These are phyloP conservation scores for Mimachlamys varia DNA, from an alignment of 2,888 invertebrate genomes.

Conservation along the genomic window DNA sequence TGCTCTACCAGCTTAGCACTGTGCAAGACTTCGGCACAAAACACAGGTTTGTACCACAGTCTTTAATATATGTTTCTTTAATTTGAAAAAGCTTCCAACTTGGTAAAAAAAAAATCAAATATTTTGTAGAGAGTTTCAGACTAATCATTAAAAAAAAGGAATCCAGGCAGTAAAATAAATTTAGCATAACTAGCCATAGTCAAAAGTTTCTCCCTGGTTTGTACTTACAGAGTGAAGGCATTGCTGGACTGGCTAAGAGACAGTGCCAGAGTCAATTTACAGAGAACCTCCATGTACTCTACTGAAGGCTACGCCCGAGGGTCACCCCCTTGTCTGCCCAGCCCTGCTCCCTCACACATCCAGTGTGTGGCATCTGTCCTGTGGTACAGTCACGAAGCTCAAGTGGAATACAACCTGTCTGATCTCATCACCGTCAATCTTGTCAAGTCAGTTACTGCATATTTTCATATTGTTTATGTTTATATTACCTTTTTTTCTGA, in stretches of 20 bases:
- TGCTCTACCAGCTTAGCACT: constrained; percentile 91
- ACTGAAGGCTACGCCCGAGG: constrained; percentile 58
- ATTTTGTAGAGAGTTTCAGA: not conserved
- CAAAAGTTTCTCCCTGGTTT: not conserved
- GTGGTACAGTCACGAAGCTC: constrained; percentile 84
- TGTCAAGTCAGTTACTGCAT: constrained; percentile 84
- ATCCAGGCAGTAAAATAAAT: not conserved
- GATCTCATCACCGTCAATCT: constrained; percentile 88
- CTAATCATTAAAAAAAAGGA: not conserved
- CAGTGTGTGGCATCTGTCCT: constrained; percentile 92
- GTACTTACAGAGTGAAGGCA: constrained; percentile 67
- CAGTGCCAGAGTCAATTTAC: constrained; percentile 81
- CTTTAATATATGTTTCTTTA: not conserved
- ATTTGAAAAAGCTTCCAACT: not conserved
- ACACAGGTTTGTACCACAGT: constrained; percentile 67
- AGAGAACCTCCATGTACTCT: constrained; percentile 62
- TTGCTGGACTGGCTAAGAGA: constrained; percentile 89
- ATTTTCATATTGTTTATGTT: not conserved
- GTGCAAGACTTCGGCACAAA: constrained; percentile 82
- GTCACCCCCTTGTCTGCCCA: constrained; percentile 63
- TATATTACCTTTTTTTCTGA: not conserved
- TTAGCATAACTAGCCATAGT: not conserved
- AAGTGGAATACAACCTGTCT: constrained; percentile 83
- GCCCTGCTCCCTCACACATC: constrained; percentile 78
- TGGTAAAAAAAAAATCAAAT: no score